Evolutionary conservation across 2,113 vertebrate genomes (phyloP).

Genomic region (Callopanchax toddi): DNA sequence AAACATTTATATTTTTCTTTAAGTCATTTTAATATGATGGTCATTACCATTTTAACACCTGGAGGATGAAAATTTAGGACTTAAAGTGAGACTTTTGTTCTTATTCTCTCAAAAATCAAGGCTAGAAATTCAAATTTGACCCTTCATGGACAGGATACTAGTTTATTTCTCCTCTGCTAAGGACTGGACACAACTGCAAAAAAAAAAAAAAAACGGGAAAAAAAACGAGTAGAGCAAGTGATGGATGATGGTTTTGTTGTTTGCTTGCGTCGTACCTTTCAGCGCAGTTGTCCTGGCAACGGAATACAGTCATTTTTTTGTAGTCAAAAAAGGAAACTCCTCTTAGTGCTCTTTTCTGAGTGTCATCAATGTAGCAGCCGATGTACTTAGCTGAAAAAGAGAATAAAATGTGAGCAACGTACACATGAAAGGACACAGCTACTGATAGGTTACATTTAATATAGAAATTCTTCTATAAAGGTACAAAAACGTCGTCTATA

Average conservation of each 20-base stretch:
- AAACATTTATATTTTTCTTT: not conserved
- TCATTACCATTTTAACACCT: too few species aligned
- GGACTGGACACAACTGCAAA: not conserved
- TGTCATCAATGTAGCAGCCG: constrained; percentile 92
- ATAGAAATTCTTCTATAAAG: not conserved
- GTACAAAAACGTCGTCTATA: not conserved
- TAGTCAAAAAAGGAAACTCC: constrained; percentile 98
- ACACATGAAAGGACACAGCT: not conserved
- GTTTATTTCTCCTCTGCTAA: too few species aligned
- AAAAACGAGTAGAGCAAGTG: not conserved
- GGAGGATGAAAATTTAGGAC: too few species aligned
- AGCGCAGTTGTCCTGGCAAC: constrained; percentile 99
- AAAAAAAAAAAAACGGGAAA: not conserved
- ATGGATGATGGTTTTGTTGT: constrained; percentile 20
- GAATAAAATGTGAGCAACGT: constrained; percentile 8
- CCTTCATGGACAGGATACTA: too few species aligned
- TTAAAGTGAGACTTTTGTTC: too few species aligned
- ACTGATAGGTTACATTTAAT: not conserved
- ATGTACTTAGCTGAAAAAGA: constrained; percentile 87
- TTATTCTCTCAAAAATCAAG: too few species aligned
- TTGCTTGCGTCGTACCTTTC: constrained; percentile 84
- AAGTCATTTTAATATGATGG: not conserved
- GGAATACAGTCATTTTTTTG: constrained; percentile 99
- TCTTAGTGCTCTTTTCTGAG: constrained; percentile 87
- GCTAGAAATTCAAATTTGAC: too few species aligned